phyloP scores from a whole-genome alignment of 2,113 vertebrate genomes.

The Pelobates fuscus region DNA sequence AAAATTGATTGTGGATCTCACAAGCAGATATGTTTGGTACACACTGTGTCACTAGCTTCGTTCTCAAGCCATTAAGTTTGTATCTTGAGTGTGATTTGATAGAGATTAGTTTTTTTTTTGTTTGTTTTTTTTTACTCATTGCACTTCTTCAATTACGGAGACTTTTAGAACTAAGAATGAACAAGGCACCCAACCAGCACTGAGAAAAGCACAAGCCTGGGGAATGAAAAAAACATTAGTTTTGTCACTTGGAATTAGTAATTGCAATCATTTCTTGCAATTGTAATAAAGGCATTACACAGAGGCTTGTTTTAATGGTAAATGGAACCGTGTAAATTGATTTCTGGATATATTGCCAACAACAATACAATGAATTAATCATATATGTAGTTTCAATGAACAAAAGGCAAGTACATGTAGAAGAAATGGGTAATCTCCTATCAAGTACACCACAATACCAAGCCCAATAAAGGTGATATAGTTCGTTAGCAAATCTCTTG shows the following conservation, averaged over 20 bases:
- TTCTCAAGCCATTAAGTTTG: conserved; percentile 16
- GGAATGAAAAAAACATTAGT: conserved; percentile 45
- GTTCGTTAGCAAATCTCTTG: no score
- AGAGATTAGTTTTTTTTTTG: conserved; percentile 32
- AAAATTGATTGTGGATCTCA: background rate
- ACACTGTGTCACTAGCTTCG: conserved; percentile 16
- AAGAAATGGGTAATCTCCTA: no score
- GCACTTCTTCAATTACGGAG: conserved; percentile 37
- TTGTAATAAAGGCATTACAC: conserved; percentile 9
- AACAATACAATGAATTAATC: no score
- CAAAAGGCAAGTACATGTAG: no score
- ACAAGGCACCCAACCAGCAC: conserved; percentile 19
- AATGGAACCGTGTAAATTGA: no score
- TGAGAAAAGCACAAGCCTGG: conserved; percentile 33
- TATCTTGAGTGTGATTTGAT: conserved; percentile 29
- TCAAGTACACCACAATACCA: no score
- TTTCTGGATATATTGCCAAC: no score
- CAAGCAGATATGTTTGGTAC: background rate
- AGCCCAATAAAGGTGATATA: no score
- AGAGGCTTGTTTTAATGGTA: background rate
- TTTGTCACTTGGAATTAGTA: conserved; percentile 31
- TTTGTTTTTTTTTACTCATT: conserved; percentile 30
- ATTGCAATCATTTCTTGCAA: conserved; percentile 36
- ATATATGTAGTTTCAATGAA: no score
- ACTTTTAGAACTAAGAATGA: conserved; percentile 41